Evolutionary conservation across 2,797 vertebrate species (phyloP).

Genomic region (Aulostomus chinensis): DNA sequence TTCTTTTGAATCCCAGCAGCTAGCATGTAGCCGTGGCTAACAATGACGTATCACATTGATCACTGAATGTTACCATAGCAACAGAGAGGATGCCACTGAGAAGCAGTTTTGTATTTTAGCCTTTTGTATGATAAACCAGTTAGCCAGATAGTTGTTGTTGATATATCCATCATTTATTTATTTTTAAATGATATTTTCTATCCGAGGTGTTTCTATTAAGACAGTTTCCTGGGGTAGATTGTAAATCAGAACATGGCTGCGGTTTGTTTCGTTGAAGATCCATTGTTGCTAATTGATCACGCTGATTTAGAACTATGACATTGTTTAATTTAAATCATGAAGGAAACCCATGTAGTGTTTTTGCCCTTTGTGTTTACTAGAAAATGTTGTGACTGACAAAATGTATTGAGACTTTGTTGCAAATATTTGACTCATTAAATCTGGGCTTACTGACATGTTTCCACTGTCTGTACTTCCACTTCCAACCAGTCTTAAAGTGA

Average conservation of each 20-base stretch:
- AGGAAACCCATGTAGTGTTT: constrained; percentile 15
- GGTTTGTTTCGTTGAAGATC: neutral
- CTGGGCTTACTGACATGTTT: constrained; percentile 14
- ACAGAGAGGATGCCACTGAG: neutral
- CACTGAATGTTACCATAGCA: constrained; percentile 26
- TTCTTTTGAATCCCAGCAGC: constrained; percentile 23
- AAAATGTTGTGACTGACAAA: constrained; percentile 4
- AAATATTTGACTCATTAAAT: constrained; percentile 37
- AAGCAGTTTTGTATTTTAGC: constrained; percentile 8
- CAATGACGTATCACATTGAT: too few species aligned
- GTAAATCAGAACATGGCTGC: neutral
- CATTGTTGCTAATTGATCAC: too few species aligned
- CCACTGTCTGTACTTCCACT: neutral
- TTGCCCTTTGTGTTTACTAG: constrained; percentile 1
- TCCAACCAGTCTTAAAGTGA: neutral
- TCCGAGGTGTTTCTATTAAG: too few species aligned
- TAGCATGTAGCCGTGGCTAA: constrained; percentile 30
- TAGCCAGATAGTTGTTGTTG: too few species aligned
- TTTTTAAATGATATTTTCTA: neutral
- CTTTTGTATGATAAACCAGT: constrained; percentile 58
- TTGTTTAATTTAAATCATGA: constrained; percentile 22
- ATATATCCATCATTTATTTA: constrained; percentile 3
- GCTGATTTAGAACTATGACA: neutral
- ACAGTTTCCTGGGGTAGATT: neutral
- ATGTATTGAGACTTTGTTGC: constrained; percentile 23